Base-by-base conservation (phyloP, 2,888 invertebrate species). In the Suillia variegata region DNA sequence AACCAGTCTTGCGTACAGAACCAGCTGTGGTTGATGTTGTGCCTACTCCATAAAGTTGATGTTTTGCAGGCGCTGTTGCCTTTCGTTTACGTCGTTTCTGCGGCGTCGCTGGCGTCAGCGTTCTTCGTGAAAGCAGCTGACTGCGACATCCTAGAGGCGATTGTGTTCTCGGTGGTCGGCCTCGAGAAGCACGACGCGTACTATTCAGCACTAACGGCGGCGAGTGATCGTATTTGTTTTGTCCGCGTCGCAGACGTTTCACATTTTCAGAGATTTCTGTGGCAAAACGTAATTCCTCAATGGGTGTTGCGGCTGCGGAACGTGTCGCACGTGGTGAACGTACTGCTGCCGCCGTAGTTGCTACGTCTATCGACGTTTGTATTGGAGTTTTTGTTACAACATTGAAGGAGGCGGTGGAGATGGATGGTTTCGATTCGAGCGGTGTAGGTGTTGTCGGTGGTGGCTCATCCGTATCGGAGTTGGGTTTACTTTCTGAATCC, bases 241-340 rank as follows among this genome's bases (percentile, higher is more conserved):
- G 78, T 1, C 81, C 81, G 17, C 80, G 78, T 1, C 81, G 71
- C 70, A 81, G 72, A 0, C 80, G 73, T 31, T 81, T 81, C 0
- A 81, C 80, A 60, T 78, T 81, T 63, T 81, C 80, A 33, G 81
- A 80, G 5, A 81, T 81, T 59, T 81, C 81, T 6, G 81, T 79
- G 22, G 79, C 78, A 59, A 80, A 80, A 2, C 79, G 77, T 24
- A 80, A 51, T 45, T 79, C 78, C 62, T 79, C 79, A 1, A 77
- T 69, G 0, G 79, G 78, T 0, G 79, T 78, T 1, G 67, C 68
- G 1, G 74, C 75, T n/a, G 74, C 71, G 5, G 76, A 75, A 8
- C 77, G 73, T 15, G 70, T 76, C 8, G 67, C 67, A n/a, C 73
- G 67, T 0, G 69, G 59, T 3, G 67, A 63, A 34, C 59, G 62